These are phyloP conservation scores for Oligia latruncula DNA, from an alignment of 2,888 invertebrate species.

Conservation along the genomic window DNA sequence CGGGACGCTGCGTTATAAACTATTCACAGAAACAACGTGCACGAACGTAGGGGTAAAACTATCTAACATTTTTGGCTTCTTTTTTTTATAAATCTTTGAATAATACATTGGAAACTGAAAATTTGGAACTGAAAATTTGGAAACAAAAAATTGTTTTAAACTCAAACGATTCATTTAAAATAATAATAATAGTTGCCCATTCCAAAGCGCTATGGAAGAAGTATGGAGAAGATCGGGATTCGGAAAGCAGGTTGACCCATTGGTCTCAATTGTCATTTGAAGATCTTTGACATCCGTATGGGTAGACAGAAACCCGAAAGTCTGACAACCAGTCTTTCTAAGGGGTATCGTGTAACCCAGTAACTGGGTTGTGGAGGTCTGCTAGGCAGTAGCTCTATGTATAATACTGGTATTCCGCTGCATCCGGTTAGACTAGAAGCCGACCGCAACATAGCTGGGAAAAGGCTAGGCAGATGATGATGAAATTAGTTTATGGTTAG, in stretches of 20 bases:
- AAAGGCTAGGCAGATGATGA: background rate
- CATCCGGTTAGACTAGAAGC: background rate
- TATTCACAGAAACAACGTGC: conserved; percentile 26
- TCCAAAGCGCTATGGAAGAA: too few species aligned
- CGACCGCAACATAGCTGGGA: background rate
- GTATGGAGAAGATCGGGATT: too few species aligned
- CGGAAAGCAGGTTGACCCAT: too few species aligned
- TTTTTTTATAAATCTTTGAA: background rate
- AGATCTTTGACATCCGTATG: too few species aligned
- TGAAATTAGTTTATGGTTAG: background rate
- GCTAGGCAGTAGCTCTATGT: too few species aligned
- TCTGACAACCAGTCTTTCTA: too few species aligned
- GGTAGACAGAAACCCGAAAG: too few species aligned
- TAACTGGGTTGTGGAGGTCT: too few species aligned
- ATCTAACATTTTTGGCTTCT: background rate
- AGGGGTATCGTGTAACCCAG: too few species aligned
- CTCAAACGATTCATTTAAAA: too few species aligned
- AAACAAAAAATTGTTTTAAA: background rate
- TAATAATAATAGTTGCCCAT: background rate
- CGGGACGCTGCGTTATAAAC: conserved; percentile 26
- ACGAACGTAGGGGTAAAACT: background rate
- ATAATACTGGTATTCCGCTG: background rate
- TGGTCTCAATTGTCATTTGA: too few species aligned
- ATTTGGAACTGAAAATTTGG: background rate
- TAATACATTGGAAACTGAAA: background rate